Conservation (phyloP, 2,113 vertebrate species). For the Eleginops maclovinus region DNA sequence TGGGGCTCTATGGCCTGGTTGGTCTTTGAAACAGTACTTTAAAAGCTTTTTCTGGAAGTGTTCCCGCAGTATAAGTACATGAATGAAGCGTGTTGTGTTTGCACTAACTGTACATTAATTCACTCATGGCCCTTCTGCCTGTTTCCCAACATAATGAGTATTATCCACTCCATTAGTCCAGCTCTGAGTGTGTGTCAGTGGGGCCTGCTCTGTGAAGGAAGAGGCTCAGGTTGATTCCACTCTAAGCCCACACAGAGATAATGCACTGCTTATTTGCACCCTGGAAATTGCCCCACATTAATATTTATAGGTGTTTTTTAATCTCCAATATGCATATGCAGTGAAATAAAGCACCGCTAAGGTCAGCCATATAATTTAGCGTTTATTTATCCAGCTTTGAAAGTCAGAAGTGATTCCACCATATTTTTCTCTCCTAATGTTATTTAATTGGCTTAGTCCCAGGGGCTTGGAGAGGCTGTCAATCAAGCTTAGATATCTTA, state of each 20-base stretch:
- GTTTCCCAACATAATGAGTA: conserved; percentile 51
- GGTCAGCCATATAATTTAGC: conserved; percentile 81
- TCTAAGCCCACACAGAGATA: conserved; percentile 79
- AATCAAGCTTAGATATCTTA: conserved; percentile 79
- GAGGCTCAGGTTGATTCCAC: conserved; percentile 66
- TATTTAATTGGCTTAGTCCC: conserved; percentile 80
- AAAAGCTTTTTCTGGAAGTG: conserved; percentile 29
- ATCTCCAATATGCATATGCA: conserved; percentile 80
- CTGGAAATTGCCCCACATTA: conserved; percentile 81
- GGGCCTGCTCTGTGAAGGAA: conserved; percentile 31
- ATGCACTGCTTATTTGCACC: conserved; percentile 79
- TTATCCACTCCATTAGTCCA: conserved; percentile 68
- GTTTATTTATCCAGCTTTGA: conserved; percentile 81
- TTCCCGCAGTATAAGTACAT: conserved; percentile 18
- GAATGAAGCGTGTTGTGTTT: conserved; percentile 16
- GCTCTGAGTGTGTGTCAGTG: conserved; percentile 65
- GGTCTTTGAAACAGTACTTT: conserved; percentile 49
- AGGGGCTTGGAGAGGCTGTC: conserved; percentile 73
- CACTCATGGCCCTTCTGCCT: conserved; percentile 28
- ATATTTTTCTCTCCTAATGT: conserved; percentile 63
- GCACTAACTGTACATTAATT: conserved; percentile 48
- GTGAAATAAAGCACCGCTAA: conserved; percentile 75
- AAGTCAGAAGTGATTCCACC: conserved; percentile 72
- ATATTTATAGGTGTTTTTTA: conserved; percentile 85
- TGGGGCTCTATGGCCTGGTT: conserved; percentile 53